Conservation (phyloP, 2,888 invertebrate species). For the Drosophila aldrichi region DNA sequence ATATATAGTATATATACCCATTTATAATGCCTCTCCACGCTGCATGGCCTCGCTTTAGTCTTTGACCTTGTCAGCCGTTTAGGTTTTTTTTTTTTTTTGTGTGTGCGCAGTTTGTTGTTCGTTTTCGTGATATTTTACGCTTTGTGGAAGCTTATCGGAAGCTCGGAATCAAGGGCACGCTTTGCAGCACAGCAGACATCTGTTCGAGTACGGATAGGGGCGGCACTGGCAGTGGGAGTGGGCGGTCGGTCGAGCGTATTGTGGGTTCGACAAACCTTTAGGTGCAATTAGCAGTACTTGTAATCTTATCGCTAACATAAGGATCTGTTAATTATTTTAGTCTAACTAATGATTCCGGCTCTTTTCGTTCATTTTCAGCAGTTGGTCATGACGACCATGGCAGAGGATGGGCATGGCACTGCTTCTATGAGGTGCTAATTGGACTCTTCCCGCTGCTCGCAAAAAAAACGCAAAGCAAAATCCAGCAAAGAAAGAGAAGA, state of each 20-base stretch:
- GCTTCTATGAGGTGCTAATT: constrained; percentile 38
- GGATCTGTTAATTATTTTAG: constrained; percentile 7
- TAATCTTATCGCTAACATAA: constrained; percentile 21
- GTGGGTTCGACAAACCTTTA: constrained; percentile 46
- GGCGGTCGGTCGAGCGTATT: neutral
- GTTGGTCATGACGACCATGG: constrained; percentile 31
- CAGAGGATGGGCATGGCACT: constrained; percentile 32
- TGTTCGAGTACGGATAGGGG: neutral
- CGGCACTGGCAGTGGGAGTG: neutral
- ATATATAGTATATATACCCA: neutral
- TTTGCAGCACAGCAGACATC: constrained; percentile 41
- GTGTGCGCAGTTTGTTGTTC: constrained; percentile 4
- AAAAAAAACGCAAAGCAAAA: neutral
- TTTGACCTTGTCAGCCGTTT: constrained; percentile 62
- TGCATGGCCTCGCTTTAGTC: constrained; percentile 47
- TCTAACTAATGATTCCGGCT: constrained; percentile 23
- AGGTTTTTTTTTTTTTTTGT: constrained; percentile 10
- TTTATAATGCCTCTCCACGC: constrained; percentile 13
- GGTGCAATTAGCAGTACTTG: constrained; percentile 20
- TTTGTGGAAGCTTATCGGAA: constrained; percentile 62
- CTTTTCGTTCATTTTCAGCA: constrained; percentile 9
- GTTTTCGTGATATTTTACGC: constrained; percentile 64
- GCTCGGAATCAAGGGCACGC: constrained; percentile 64
- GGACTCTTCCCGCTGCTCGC: constrained; percentile 18
- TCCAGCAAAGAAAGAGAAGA: neutral